Conservation (phyloP, 2,113 vertebrate genomes). For the Notarius lentiginosus region DNA sequence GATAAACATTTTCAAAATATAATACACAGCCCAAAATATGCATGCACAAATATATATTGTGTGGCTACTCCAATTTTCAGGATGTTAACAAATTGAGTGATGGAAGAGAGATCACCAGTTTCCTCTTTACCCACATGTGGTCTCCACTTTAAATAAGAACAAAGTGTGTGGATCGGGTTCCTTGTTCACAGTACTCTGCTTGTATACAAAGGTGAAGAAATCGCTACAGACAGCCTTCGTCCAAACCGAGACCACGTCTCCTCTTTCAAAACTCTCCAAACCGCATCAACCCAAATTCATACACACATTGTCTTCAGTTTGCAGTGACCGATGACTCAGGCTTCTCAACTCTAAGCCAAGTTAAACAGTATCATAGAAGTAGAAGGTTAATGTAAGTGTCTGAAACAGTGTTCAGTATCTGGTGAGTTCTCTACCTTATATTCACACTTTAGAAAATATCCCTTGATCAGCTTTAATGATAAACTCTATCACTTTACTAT, state of each 20-base stretch:
- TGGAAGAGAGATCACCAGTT: neutral
- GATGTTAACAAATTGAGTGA: neutral
- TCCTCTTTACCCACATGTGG: neutral
- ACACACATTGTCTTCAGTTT: slow-evolving; percentile 38
- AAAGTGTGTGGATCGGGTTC: neutral
- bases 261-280: slow-evolving; percentile 12
- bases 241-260: slow-evolving; percentile 25
- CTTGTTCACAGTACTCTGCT: neutral
- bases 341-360: neutral
- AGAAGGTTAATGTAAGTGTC: neutral
- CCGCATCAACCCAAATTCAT: slow-evolving; percentile 30
- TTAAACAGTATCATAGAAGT: neutral
- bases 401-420: neutral
- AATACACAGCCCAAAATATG: neutral
- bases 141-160: neutral
- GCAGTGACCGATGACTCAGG: neutral
- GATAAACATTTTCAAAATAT: neutral
- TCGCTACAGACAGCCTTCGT: neutral
- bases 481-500: neutral
- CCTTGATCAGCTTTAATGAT: neutral
- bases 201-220: neutral
- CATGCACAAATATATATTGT: neutral
- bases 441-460: neutral
- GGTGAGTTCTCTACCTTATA: neutral
- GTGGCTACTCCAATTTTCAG: neutral